These are phyloP conservation scores for Seriola quinqueradiata DNA, from an alignment of 2,113 vertebrate species.

Conservation along the genomic window DNA sequence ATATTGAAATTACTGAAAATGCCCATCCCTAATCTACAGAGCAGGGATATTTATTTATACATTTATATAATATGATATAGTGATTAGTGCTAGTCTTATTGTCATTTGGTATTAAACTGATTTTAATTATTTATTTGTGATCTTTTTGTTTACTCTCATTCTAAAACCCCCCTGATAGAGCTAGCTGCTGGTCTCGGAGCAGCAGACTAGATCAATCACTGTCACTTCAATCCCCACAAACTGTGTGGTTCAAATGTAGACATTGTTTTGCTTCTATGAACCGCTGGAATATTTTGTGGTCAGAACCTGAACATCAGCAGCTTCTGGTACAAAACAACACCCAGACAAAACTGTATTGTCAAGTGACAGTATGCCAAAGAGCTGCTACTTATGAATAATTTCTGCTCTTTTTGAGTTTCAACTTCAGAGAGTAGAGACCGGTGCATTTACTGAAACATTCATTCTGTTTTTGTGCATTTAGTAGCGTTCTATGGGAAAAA, in stretches of 20 bases:
- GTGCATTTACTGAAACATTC: slow-evolving; percentile 2
- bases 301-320: background rate
- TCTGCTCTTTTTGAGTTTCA: background rate
- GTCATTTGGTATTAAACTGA: background rate
- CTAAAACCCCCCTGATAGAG: background rate
- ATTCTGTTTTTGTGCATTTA: slow-evolving; percentile 24
- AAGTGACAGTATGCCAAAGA: background rate
- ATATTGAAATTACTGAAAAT: too few species aligned
- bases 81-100: background rate
- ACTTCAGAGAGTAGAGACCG: background rate
- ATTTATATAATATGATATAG: too few species aligned
- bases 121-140: background rate
- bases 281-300: background rate
- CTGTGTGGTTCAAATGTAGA: background rate
- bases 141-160: background rate
- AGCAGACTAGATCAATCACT: background rate
- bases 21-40: background rate
- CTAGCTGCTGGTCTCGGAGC: background rate
- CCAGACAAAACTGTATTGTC: background rate
- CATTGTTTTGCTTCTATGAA: background rate
- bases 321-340: background rate
- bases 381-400: background rate
- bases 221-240: background rate
- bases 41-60: too few species aligned
- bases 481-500: background rate